Percentiles rank a stretch among this genome's conserved stretches.
Evolutionary conservation across 2,888 invertebrate genomes (phyloP).

Genomic region (Galeruca laticollis): DNA sequence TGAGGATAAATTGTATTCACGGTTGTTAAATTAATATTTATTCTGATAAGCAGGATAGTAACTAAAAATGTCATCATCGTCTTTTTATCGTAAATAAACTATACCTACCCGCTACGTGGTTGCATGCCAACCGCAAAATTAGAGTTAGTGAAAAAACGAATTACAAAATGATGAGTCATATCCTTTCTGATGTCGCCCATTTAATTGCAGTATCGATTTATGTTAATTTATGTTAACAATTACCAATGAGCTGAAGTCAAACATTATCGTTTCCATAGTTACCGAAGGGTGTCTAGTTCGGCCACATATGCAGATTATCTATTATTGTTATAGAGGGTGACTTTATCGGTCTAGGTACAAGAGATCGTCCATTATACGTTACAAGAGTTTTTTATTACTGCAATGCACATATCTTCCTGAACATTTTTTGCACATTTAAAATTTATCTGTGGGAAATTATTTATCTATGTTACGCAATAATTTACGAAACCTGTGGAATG

Average conservation of each 20-base stretch:
- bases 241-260: slow-evolving; percentile 10
- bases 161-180: slow-evolving; percentile 9
- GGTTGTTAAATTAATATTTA: too few relatives aligned
- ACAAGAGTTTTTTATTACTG: too few relatives aligned
- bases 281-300: slow-evolving; percentile 11
- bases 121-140: not conserved
- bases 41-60: too few relatives aligned
- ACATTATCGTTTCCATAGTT: slow-evolving; percentile 13
- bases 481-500: slow-evolving; percentile 7
- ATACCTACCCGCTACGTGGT: not conserved
- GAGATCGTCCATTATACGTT: too few relatives aligned
- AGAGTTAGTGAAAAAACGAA: slow-evolving; percentile 4
- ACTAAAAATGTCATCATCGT: too few relatives aligned
- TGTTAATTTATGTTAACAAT: slow-evolving; percentile 21
- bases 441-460: not conserved
- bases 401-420: too few relatives aligned
- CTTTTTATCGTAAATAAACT: too few relatives aligned
- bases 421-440: not conserved
- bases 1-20: too few relatives aligned
- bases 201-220: slow-evolving; percentile 20
- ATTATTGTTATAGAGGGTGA: slow-evolving; percentile 3
- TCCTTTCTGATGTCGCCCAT: slow-evolving; percentile 4
- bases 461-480: slow-evolving; percentile 6
- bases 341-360: too few relatives aligned
- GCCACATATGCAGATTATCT: slow-evolving; percentile 8